Conservation (phyloP, 35 echinoderm and acorn worm genomes). For the Ptychodera flava region DNA sequence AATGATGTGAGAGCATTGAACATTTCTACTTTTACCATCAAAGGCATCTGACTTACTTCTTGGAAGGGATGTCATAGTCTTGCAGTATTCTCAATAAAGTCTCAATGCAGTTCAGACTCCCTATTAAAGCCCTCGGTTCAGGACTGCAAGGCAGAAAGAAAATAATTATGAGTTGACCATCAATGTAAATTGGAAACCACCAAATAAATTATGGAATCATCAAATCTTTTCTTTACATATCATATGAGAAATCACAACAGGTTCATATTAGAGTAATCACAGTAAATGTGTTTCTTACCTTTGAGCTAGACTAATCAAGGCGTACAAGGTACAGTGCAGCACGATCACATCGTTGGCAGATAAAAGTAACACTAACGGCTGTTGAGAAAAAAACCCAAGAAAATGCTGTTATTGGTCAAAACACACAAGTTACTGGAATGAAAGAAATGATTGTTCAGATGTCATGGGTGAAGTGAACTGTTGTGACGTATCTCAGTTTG, state of each 20-base stretch:
- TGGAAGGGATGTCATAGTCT: constrained; percentile 86
- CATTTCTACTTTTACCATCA: too few species aligned
- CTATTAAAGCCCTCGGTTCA: constrained; percentile 71
- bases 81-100: constrained; percentile 76
- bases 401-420: background rate
- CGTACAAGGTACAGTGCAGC: constrained; percentile 89
- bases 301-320: constrained; percentile 71
- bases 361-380: constrained; percentile 81
- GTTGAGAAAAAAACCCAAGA: constrained; percentile 15
- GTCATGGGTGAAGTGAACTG: too few species aligned
- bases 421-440: background rate
- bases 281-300: too few species aligned
- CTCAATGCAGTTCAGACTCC: constrained; percentile 87
- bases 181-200: too few species aligned
- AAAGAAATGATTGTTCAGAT: too few species aligned
- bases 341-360: constrained; percentile 86
- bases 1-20: too few species aligned
- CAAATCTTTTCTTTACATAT: too few species aligned
- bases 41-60: constrained; percentile 60
- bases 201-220: too few species aligned
- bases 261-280: too few species aligned
- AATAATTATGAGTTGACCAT: too few species aligned
- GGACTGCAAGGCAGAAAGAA: constrained; percentile 29
- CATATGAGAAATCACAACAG: too few species aligned
- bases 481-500: too few species aligned